Percentiles rank a stretch among this genome's conserved stretches.
Conservation (phyloP, 2,888 invertebrate species). For the Lepidochrysops patricia region DNA sequence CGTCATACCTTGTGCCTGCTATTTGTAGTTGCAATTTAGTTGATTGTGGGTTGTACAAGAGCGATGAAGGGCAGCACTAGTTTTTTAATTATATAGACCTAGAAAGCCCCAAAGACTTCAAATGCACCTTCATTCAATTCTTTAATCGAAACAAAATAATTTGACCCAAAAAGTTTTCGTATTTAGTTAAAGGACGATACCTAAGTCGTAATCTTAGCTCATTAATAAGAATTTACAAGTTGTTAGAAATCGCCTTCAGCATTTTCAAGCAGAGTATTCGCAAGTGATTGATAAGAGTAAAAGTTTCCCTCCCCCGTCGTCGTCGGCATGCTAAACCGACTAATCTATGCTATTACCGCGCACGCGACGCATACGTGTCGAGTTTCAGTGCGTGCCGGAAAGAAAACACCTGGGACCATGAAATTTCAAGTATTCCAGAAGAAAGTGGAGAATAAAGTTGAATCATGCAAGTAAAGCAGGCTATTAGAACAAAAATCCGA, state of each 20-base stretch:
- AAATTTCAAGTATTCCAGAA: background rate
- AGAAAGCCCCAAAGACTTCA: too few species aligned
- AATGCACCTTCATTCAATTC: too few species aligned
- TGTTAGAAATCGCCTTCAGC: background rate
- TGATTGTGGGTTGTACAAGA: too few species aligned
- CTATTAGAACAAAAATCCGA: too few species aligned
- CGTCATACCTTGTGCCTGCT: background rate
- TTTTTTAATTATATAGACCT: too few species aligned
- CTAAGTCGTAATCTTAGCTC: too few species aligned
- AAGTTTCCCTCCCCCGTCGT: background rate
- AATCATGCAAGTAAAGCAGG: too few species aligned
- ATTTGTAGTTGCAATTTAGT: background rate
- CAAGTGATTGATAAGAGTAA: slow-evolving; percentile 8
- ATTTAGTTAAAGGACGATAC: too few species aligned
- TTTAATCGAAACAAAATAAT: too few species aligned
- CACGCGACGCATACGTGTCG: slow-evolving; percentile 6
- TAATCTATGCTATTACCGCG: background rate
- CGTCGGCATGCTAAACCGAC: background rate
- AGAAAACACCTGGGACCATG: background rate
- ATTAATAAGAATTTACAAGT: too few species aligned
- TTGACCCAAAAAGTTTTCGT: too few species aligned
- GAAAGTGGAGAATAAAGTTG: background rate
- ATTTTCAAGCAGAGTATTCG: background rate
- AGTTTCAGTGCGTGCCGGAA: slow-evolving; percentile 6
- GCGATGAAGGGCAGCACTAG: too few species aligned